phyloP scores from a whole-genome alignment of 2,113 vertebrate species.

The Lycaon pictus region DNA sequence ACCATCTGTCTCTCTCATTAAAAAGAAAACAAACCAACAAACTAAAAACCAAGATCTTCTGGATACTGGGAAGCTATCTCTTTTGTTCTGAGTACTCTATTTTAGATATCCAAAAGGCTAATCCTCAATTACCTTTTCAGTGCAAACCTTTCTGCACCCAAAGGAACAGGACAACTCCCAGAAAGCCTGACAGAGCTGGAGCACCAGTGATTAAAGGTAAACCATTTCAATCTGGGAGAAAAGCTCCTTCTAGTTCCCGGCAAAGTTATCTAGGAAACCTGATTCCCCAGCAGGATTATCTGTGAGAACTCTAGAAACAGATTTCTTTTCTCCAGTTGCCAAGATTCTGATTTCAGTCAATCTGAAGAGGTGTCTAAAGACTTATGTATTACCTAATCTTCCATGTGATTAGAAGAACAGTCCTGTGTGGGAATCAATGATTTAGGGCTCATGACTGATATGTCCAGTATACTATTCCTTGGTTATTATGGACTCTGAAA shows the following conservation, averaged over 20 bases:
- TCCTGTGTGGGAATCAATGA: neutral
- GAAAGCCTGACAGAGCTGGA: neutral
- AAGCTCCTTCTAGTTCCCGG: neutral
- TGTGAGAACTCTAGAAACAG: neutral
- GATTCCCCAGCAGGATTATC: neutral
- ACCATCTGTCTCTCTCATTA: neutral
- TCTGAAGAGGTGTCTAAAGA: neutral
- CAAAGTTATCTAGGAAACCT: constrained; percentile 9
- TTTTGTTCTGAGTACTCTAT: neutral
- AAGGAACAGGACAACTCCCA: neutral
- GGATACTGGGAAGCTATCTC: neutral
- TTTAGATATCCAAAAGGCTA: neutral
- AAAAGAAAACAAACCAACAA: constrained; percentile 2
- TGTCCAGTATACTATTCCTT: neutral
- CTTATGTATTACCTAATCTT: neutral
- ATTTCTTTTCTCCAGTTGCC: neutral
- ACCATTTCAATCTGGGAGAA: neutral
- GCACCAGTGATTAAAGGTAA: neutral
- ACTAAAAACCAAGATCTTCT: neutral
- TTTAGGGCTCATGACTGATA: neutral
- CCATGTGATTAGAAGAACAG: neutral
- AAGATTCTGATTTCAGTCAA: neutral
- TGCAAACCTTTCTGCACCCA: neutral
- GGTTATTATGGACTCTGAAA: neutral
- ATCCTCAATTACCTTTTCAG: neutral